Evolutionary conservation across 2,888 invertebrate species (phyloP).

Genomic region (Odontothrips loti): DNA sequence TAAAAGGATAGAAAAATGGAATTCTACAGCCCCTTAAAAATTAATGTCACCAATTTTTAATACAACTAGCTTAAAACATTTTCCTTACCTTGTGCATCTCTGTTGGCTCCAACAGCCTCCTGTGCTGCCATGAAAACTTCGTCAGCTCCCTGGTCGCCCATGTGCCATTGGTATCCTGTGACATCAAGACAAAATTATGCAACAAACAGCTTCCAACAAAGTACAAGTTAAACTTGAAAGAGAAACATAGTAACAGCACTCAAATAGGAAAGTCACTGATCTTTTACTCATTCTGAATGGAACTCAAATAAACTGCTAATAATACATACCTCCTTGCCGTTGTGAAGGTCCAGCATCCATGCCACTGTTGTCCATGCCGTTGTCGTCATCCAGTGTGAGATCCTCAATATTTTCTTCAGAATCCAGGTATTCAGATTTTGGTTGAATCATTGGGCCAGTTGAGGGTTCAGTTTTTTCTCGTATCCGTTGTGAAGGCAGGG

Average conservation of each 20-base stretch:
- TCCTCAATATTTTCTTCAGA: constrained; percentile 76
- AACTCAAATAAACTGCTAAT: no score
- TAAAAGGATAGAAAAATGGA: background rate
- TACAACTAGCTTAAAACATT: background rate
- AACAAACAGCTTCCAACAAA: background rate
- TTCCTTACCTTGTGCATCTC: constrained; percentile 87
- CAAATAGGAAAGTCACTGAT: no score
- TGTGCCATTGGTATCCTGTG: constrained; percentile 81
- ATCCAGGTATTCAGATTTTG: constrained; percentile 70
- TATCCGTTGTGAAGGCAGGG: constrained; percentile 20
- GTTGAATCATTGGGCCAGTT: constrained; percentile 53
- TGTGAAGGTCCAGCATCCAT: constrained; percentile 66
- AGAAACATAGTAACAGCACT: no score
- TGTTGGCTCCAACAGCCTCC: constrained; percentile 70
- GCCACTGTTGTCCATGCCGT: constrained; percentile 65
- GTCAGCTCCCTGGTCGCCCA: constrained; percentile 61
- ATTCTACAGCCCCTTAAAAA: background rate
- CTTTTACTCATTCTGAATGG: no score
- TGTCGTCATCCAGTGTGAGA: constrained; percentile 63
- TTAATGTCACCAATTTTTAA: background rate
- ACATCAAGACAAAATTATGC: constrained; percentile 38
- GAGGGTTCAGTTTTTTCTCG: constrained; percentile 39
- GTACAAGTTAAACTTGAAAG: background rate
- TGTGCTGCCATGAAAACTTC: constrained; percentile 80
- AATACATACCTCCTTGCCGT: constrained; percentile 37